phyloP scores from a whole-genome alignment of 2,888 invertebrate genomes.

The Serrognathus titanus region DNA sequence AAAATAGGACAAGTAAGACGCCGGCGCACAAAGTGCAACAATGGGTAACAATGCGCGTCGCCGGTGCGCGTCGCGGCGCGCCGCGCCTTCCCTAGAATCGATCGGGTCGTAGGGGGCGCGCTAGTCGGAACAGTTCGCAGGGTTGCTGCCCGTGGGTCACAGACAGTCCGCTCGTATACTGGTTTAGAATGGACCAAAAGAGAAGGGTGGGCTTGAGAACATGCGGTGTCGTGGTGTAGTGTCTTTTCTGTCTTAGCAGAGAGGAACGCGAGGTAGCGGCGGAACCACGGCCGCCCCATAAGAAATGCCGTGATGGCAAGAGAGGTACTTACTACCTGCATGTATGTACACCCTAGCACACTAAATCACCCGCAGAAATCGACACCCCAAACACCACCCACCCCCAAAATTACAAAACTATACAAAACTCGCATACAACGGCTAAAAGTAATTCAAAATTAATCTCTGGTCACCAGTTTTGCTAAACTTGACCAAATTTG shows the following conservation, averaged over 20 bases:
- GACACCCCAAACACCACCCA: constrained; percentile 11
- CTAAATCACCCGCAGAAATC: constrained; percentile 1
- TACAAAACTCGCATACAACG: not conserved
- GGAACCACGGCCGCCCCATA: constrained; percentile 54
- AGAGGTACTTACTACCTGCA: constrained; percentile 53
- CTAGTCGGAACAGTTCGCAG: constrained; percentile 44
- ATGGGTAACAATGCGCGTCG: constrained; percentile 17
- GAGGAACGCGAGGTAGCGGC: constrained; percentile 36
- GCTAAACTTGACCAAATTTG: too few relatives aligned
- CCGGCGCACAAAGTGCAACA: constrained; percentile 19
- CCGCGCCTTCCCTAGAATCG: constrained; percentile 49
- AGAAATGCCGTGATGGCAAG: constrained; percentile 71
- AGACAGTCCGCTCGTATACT: constrained; percentile 40
- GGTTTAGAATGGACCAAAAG: constrained; percentile 46
- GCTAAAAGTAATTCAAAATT: too few relatives aligned
- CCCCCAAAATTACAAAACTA: not conserved
- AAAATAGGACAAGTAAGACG: constrained; percentile 13
- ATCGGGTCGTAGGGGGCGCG: constrained; percentile 42
- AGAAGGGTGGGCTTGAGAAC: constrained; percentile 39
- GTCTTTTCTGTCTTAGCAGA: constrained; percentile 20
- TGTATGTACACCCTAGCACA: constrained; percentile 26
- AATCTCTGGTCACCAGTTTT: too few relatives aligned
- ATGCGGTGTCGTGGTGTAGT: constrained; percentile 36
- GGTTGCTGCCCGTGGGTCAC: constrained; percentile 46
- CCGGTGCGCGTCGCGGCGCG: constrained; percentile 25